Conservation (phyloP, 1,140 invertebrate species). For the Ceratina calcarata region DNA sequence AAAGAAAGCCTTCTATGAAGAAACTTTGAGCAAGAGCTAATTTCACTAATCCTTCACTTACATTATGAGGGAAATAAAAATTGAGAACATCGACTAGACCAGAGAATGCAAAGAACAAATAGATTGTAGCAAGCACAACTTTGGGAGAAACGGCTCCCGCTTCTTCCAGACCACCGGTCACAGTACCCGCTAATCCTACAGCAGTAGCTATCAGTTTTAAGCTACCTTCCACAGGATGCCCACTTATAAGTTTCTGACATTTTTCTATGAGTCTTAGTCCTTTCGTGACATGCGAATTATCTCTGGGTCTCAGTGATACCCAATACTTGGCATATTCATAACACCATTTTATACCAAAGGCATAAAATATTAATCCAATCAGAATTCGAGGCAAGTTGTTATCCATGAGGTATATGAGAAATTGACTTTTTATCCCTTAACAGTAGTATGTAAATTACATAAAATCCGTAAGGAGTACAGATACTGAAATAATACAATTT, state of each 20-base stretch:
- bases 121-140: slow-evolving; percentile 77
- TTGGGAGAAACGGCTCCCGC: slow-evolving; percentile 67
- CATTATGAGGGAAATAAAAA: slow-evolving; percentile 74
- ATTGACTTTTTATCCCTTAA: neutral
- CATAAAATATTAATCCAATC: slow-evolving; percentile 70
- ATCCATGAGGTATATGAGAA: slow-evolving; percentile 37
- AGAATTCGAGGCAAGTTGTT: slow-evolving; percentile 64
- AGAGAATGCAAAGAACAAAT: slow-evolving; percentile 78
- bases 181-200: slow-evolving; percentile 67
- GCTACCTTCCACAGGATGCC: slow-evolving; percentile 70
- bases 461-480: neutral
- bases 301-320: slow-evolving; percentile 52
- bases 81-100: slow-evolving; percentile 77
- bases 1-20: slow-evolving; percentile 76
- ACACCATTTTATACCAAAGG: slow-evolving; percentile 74
- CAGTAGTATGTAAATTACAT: neutral
- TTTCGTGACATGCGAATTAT: slow-evolving; percentile 46
- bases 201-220: slow-evolving; percentile 72
- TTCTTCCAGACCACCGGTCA: slow-evolving; percentile 64
- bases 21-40: slow-evolving; percentile 75
- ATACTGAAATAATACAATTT: neutral
- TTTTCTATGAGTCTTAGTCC: slow-evolving; percentile 43
- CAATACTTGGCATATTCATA: slow-evolving; percentile 72
- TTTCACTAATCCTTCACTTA: slow-evolving; percentile 72
- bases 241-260: slow-evolving; percentile 61